These are phyloP conservation scores for Simalia tracyae DNA, from an alignment of 2,797 vertebrate genomes.

Conservation along the genomic window DNA sequence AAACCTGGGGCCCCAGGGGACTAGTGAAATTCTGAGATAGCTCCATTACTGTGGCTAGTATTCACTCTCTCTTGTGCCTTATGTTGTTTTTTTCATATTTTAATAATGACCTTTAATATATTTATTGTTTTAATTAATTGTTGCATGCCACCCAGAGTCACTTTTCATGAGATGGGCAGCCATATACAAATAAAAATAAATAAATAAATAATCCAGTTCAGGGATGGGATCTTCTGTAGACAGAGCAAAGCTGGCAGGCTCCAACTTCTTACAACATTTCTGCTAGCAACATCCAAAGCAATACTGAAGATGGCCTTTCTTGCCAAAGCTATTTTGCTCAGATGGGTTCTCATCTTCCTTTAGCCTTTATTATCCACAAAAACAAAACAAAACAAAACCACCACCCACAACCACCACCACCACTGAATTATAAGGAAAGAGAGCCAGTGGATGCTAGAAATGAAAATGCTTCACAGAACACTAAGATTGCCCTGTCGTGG, in stretches of 20 bases:
- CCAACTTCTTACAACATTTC: not conserved
- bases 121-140: too few relatives aligned
- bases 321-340: not conserved
- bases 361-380: not conserved
- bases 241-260: not conserved
- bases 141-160: too few relatives aligned
- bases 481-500: not conserved
- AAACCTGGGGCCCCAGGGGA: too few relatives aligned
- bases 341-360: not conserved
- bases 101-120: too few relatives aligned
- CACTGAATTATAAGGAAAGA: not conserved
- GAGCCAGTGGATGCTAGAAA: not conserved
- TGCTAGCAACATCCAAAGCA: not conserved
- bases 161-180: too few relatives aligned
- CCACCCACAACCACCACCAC: not conserved
- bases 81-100: too few relatives aligned
- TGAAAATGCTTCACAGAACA: not conserved
- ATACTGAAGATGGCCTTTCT: accelerated
- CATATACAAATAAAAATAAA: too few relatives aligned
- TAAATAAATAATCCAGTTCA: not conserved
- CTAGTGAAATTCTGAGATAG: too few relatives aligned
- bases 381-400: not conserved
- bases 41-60: too few relatives aligned
- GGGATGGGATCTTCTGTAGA: not conserved
- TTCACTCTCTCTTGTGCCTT: too few relatives aligned